Percentiles rank a stretch among this genome's conserved stretches.
phyloP scores from a whole-genome alignment of 2,113 vertebrate genomes.

The Tautogolabrus adspersus region DNA sequence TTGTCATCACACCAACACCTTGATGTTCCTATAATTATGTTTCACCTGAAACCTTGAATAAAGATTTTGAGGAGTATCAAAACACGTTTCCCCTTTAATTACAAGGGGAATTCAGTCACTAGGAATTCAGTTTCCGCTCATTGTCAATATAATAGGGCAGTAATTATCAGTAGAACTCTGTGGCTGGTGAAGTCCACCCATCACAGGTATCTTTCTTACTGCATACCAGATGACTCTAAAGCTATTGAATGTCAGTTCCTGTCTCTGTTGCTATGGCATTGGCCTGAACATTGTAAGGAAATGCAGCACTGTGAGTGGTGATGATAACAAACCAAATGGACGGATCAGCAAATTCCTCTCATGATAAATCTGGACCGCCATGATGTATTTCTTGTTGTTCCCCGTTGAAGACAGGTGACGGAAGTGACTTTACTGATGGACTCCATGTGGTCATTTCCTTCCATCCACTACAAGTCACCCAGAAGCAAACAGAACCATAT shows the following conservation, averaged over 20 bases:
- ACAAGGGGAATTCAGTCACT: no score
- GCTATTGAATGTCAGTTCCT: conserved; percentile 15
- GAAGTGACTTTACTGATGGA: conserved; percentile 12
- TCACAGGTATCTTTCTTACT: no score
- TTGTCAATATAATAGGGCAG: no score
- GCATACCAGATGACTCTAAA: background rate
- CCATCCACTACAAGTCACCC: conserved; percentile 46
- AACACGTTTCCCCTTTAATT: no score
- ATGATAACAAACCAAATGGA: conserved; percentile 8
- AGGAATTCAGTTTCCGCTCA: no score
- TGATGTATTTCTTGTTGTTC: background rate
- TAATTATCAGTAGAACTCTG: no score
- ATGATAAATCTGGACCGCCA: background rate
- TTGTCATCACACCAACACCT: no score
- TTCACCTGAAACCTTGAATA: no score
- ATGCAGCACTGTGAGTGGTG: conserved; percentile 15
- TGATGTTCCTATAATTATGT: no score
- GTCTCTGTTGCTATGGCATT: conserved; percentile 13
- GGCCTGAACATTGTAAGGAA: conserved; percentile 2
- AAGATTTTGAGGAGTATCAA: no score
- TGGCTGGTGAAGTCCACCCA: no score
- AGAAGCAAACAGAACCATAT: conserved; percentile 23
- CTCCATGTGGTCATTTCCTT: conserved; percentile 52
- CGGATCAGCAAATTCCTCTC: background rate
- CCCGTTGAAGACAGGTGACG: conserved; percentile 3